Evolutionary conservation across 2,888 invertebrate species (phyloP), one percentile per base, ranked within the genome.

Genomic region (Diarsia dahlii): DNA sequence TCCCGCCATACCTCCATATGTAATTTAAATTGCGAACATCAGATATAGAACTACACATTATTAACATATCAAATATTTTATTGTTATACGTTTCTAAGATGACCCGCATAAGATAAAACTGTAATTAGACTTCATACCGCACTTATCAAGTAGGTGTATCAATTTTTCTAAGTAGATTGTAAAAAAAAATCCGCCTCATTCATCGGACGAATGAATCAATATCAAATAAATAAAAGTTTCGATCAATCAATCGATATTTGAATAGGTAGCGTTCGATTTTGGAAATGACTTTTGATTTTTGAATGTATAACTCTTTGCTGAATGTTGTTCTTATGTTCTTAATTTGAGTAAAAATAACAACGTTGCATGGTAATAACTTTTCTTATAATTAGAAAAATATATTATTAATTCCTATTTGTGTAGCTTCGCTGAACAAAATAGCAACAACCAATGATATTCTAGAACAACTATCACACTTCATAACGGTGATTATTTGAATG

Each of bases 141-240:
- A 94, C 93, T 95, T 95, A 96, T 96, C 96, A 91, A 90, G 93
- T 94, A 94, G 92, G 94, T 96, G 95, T 94, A 96, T 96, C 96
- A 91, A 94, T 94, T 92, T 94, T 95, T 94, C 87, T 93, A 94
- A 95, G 93, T 95, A 94, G 95, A 94, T 93, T 92, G 93, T 92
- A 94, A 93, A 93, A 91, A 91, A 93, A 94, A 90, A 89, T 74
- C 90, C 89, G 91, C 92, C 92, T 93, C 92, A 92, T 94, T 93
- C 92, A 91, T 89, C 91, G 90, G 91, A 81, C 91, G 91, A 93
- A 91, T 92, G 93, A 94, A 93, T 94, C 94, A 93, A 94, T 95
- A 94, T 93, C 93, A 89, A 89, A 92, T 90, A 93, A 93, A 94
- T 94, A 94, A 93, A 93, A 93, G 93, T 93, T 94, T 90, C 95